phyloP scores from a whole-genome alignment of 2,113 vertebrate genomes.

The Murina feae region DNA sequence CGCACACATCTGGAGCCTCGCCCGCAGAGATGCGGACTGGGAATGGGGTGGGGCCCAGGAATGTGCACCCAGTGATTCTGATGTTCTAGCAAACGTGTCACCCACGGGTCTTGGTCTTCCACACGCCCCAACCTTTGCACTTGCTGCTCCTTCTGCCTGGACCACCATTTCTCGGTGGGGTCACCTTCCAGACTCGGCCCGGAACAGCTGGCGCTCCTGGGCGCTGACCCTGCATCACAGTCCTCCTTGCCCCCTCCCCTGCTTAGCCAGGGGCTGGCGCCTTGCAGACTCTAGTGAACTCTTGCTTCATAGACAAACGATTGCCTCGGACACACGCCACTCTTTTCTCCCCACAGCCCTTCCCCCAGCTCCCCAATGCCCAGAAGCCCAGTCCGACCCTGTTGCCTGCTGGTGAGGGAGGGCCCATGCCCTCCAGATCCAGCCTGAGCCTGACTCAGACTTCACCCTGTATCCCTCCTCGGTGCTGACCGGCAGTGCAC shows the following conservation, averaged over 20 bases:
- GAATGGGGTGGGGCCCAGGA: not conserved
- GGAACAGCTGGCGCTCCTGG: not conserved
- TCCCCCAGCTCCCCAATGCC: not conserved
- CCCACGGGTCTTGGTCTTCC: not conserved
- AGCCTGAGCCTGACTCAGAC: not conserved
- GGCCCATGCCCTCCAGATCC: not conserved
- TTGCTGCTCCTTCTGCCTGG: not conserved
- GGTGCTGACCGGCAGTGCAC: not conserved
- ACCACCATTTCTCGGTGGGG: not conserved
- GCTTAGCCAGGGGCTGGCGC: not conserved
- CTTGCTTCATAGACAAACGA: not conserved
- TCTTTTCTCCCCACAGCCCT: not conserved
- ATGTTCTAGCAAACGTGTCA: not conserved
- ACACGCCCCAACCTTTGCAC: not conserved
- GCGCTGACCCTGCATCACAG: not conserved
- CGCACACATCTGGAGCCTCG: not conserved
- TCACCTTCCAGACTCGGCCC: not conserved
- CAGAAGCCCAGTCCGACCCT: not conserved
- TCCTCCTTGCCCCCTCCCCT: not conserved
- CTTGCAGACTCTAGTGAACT: not conserved
- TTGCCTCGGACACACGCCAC: not conserved
- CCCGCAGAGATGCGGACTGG: not conserved
- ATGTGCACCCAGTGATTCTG: not conserved
- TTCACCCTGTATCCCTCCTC: not conserved
- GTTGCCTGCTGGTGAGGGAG: not conserved